Conservation (phyloP, 2,797 vertebrate species). For the Petrocephalus schoutedeni region DNA sequence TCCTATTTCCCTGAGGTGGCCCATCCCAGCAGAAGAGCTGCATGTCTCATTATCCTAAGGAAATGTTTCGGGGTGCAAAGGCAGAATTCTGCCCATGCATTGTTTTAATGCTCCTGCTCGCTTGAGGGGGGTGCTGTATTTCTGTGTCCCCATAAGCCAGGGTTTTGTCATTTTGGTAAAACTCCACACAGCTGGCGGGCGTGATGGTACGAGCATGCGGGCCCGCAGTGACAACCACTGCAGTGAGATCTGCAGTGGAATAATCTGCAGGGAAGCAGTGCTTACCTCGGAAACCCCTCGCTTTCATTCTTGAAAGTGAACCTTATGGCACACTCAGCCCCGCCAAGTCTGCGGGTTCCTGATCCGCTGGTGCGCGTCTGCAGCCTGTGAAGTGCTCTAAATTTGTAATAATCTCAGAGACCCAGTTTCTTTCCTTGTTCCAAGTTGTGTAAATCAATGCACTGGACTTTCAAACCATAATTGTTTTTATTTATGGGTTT, state of each 20-base stretch:
- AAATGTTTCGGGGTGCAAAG: neutral
- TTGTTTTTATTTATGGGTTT: neutral
- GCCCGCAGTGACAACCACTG: neutral
- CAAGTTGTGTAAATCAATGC: slow-evolving; percentile 43
- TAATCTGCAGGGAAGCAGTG: neutral
- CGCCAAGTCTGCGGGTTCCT: slow-evolving; percentile 31
- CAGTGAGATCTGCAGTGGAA: neutral
- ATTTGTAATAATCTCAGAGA: slow-evolving; percentile 36
- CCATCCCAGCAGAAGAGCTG: neutral
- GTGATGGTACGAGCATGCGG: neutral
- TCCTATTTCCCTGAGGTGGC: neutral
- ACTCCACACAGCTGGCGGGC: neutral
- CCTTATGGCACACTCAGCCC: no score
- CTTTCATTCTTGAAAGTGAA: neutral
- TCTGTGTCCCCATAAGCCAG: no score
- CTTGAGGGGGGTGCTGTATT: neutral
- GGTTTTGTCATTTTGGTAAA: neutral
- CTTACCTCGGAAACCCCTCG: neutral
- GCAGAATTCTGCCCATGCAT: neutral
- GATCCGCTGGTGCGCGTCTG: neutral
- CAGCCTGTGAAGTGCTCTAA: neutral
- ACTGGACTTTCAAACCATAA: neutral
- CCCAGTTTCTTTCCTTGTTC: slow-evolving; percentile 49
- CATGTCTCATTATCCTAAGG: neutral
- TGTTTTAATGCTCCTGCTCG: neutral